Conservation (phyloP, 2,888 invertebrate species). For the Eilema caniola region DNA sequence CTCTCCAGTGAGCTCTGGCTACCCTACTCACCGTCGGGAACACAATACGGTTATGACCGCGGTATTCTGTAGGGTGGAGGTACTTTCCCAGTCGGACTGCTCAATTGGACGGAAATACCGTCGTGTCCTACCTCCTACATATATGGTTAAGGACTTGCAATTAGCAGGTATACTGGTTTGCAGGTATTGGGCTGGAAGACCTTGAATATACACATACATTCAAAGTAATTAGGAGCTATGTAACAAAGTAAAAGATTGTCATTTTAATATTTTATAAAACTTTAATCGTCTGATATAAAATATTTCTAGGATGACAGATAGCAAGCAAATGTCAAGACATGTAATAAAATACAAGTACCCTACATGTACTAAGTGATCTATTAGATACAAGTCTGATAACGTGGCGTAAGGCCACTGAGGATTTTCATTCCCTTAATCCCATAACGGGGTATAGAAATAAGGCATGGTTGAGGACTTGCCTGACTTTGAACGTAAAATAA, state of each 20-base stretch:
- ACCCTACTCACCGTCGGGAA: too few species aligned
- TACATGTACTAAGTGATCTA: slow-evolving; percentile 34
- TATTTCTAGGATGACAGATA: slow-evolving; percentile 47
- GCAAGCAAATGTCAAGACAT: slow-evolving; percentile 37
- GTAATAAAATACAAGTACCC: slow-evolving; percentile 43
- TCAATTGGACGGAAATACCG: too few species aligned
- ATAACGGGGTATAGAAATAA: not conserved
- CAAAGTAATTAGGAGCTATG: too few species aligned
- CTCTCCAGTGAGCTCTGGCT: too few species aligned
- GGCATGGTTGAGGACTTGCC: not conserved
- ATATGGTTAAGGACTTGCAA: too few species aligned
- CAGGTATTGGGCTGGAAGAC: not conserved
- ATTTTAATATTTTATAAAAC: slow-evolving; percentile 8
- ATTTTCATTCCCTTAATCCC: not conserved
- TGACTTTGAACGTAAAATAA: not conserved
- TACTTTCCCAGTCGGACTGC: too few species aligned
- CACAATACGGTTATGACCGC: too few species aligned
- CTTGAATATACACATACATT: too few species aligned
- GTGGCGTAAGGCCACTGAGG: not conserved
- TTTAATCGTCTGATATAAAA: slow-evolving; percentile 41
- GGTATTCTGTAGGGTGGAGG: too few species aligned
- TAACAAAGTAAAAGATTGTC: not conserved
- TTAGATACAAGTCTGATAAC: slow-evolving; percentile 12
- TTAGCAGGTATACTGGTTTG: not conserved
- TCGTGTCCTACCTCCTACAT: too few species aligned